Conservation (phyloP, 2,113 vertebrate genomes). For the Condylura cristata region DNA sequence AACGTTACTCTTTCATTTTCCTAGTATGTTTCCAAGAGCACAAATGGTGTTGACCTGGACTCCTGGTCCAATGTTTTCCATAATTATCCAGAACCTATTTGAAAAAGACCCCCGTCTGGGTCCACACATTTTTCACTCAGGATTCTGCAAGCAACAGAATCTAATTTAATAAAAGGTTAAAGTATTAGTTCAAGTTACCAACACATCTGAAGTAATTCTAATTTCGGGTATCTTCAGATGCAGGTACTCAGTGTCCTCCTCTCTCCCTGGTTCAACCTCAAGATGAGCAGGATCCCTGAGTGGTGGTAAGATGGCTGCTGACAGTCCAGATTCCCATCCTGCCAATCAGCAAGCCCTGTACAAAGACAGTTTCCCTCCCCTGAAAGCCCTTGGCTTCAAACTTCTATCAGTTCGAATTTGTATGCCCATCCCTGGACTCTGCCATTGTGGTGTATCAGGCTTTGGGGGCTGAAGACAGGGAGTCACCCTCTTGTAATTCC, state of each 20-base stretch:
- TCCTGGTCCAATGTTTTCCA: background rate
- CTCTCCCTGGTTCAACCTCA: background rate
- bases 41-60: background rate
- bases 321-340: background rate
- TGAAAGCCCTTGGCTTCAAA: background rate
- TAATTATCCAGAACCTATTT: background rate
- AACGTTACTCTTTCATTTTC: slow-evolving; percentile 11
- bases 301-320: background rate
- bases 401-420: background rate
- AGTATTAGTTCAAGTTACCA: background rate
- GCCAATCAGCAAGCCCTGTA: background rate
- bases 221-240: background rate
- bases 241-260: background rate
- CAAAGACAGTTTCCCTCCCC: background rate
- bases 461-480: background rate
- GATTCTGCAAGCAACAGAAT: slow-evolving; percentile 9
- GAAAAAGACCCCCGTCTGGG: background rate
- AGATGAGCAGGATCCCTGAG: background rate
- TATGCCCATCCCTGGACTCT: background rate
- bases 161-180: background rate
- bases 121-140: background rate
- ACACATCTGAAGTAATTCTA: background rate
- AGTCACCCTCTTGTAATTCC: background rate
- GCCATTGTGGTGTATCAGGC: background rate
- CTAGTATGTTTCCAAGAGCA: background rate